Evolutionary conservation across 2,888 invertebrate species (phyloP).

Genomic region (Brachypalpus laphriformis): DNA sequence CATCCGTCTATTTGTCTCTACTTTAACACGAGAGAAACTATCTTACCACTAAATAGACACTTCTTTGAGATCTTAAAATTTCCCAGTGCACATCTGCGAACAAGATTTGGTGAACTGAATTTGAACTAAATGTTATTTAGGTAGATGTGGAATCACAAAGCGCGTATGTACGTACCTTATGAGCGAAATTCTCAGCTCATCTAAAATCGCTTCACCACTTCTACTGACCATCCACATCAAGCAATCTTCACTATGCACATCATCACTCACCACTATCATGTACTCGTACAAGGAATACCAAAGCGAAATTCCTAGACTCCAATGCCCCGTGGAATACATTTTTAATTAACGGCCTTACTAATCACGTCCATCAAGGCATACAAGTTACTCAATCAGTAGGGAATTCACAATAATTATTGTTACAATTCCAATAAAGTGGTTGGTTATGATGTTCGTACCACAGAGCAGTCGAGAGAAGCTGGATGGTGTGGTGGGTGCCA

Average conservation of each 20-base stretch:
- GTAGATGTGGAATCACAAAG: no score
- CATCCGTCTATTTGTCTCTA: no score
- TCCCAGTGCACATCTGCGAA: no score
- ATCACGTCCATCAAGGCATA: conserved; percentile 72
- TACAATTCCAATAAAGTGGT: conserved; percentile 68
- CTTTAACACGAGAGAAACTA: no score
- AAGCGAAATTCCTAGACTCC: conserved; percentile 56
- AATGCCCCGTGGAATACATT: conserved; percentile 68
- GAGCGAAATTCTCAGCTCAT: background rate
- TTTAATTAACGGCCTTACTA: conserved; percentile 75
- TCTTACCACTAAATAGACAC: no score
- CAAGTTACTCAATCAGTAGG: conserved; percentile 75
- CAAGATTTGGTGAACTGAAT: no score
- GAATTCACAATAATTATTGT: conserved; percentile 71
- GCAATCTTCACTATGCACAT: conserved; percentile 22
- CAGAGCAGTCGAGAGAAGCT: background rate
- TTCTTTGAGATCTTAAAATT: no score
- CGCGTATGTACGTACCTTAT: no score
- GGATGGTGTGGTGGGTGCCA: conserved; percentile 13
- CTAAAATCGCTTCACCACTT: background rate
- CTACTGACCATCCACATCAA: background rate
- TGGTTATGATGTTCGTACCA: conserved; percentile 49
- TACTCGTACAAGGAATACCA: conserved; percentile 25
- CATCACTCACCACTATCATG: conserved; percentile 20
- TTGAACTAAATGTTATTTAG: no score